These are phyloP conservation scores for Andrena camellia DNA, from an alignment of 2,888 invertebrate species.

Conservation along the genomic window DNA sequence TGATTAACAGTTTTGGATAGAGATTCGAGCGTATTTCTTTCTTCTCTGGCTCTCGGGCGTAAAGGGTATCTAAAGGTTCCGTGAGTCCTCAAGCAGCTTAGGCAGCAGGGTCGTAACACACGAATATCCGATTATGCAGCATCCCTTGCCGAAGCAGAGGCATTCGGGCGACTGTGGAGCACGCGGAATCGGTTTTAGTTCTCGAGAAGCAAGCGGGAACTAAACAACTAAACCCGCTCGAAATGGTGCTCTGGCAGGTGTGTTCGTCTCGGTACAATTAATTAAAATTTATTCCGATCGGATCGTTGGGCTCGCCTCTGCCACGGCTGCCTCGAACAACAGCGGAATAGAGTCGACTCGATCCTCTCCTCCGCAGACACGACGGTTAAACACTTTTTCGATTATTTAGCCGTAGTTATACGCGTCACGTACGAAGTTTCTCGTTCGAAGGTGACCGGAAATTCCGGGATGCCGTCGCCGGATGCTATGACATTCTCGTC, in stretches of 20 bases:
- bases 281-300: slow-evolving; percentile 56
- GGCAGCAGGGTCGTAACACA: background rate
- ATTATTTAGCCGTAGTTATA: background rate
- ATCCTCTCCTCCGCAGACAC: background rate
- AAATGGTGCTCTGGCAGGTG: background rate
- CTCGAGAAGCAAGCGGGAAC: background rate
- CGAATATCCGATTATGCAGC: background rate
- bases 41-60: background rate
- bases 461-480: slow-evolving; percentile 10
- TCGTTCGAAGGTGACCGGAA: slow-evolving; percentile 12
- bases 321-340: background rate
- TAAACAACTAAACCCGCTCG: background rate
- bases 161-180: background rate
- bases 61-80: background rate
- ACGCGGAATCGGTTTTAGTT: background rate
- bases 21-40: background rate
- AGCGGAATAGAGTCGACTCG: background rate
- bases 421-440: background rate
- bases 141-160: background rate
- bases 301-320: background rate
- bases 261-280: slow-evolving; percentile 26
- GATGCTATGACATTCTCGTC: slow-evolving; percentile 22
- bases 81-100: background rate
- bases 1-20: background rate
- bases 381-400: background rate